Conservation (phyloP, 2,888 invertebrate species). For the Lithophane leautieri region DNA sequence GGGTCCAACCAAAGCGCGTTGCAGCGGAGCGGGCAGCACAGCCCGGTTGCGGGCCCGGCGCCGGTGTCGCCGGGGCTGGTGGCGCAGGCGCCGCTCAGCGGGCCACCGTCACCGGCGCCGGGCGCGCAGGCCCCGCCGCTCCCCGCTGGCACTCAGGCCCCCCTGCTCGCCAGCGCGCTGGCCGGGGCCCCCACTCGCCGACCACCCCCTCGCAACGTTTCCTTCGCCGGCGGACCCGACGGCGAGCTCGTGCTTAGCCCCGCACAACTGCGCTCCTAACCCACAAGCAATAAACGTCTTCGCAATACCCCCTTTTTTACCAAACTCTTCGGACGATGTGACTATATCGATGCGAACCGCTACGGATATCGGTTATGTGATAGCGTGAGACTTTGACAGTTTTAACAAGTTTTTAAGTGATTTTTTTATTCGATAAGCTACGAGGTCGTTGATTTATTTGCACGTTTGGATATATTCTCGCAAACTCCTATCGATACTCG, state of each 20-base stretch:
- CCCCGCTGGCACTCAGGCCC: slow-evolving; percentile 62
- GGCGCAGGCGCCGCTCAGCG: slow-evolving; percentile 59
- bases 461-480: slow-evolving; percentile 85
- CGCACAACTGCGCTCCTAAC: slow-evolving; percentile 91
- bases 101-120: slow-evolving; percentile 61
- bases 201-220: slow-evolving; percentile 86
- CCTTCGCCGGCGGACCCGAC: slow-evolving; percentile 88
- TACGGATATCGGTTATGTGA: slow-evolving; percentile 77
- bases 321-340: slow-evolving; percentile 74
- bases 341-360: slow-evolving; percentile 74
- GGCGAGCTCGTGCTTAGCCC: slow-evolving; percentile 92
- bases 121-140: slow-evolving; percentile 61
- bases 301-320: slow-evolving; percentile 76
- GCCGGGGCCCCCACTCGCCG: slow-evolving; percentile 70
- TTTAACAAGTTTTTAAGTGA: slow-evolving; percentile 76
- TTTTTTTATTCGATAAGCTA: slow-evolving; percentile 78
- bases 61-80: slow-evolving; percentile 49
- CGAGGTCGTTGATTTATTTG: slow-evolving; percentile 82
- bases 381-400: slow-evolving; percentile 75
- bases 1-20: slow-evolving; percentile 72
- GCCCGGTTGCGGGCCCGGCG: slow-evolving; percentile 56
- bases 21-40: slow-evolving; percentile 65
- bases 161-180: slow-evolving; percentile 61
- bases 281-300: slow-evolving; percentile 82
- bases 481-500: slow-evolving; percentile 79